Evolutionary conservation across 2,113 vertebrate genomes (phyloP).

Genomic region (Poecilia latipinna): DNA sequence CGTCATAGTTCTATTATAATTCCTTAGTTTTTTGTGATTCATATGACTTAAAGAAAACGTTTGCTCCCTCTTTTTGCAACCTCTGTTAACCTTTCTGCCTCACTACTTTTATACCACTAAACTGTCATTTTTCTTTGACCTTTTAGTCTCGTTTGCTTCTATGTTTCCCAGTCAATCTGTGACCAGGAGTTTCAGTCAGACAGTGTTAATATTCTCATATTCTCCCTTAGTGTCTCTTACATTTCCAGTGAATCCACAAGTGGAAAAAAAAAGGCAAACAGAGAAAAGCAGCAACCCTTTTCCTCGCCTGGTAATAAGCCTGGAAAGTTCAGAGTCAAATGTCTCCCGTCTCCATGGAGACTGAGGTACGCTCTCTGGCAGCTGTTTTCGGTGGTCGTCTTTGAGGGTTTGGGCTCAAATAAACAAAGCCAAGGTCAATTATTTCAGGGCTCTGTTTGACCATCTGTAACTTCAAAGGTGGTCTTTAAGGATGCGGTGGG

Average conservation of each 20-base stretch:
- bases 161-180: constrained; percentile 2
- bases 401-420: constrained; percentile 49
- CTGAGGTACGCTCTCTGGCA: constrained; percentile 51
- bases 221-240: constrained; percentile 14
- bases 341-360: constrained; percentile 66
- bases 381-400: constrained; percentile 35
- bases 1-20: neutral
- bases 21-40: neutral
- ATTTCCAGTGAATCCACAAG: constrained; percentile 33
- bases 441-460: constrained; percentile 33
- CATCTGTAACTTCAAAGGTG: constrained; percentile 50
- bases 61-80: constrained; percentile 36
- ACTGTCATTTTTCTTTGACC: constrained; percentile 29
- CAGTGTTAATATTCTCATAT: constrained; percentile 2
- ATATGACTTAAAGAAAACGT: constrained; percentile 3
- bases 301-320: constrained; percentile 66
- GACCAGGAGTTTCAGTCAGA: constrained; percentile 41
- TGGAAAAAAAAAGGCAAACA: constrained; percentile 49
- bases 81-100: constrained; percentile 55
- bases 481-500: constrained; percentile 30
- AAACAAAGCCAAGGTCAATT: constrained; percentile 67
- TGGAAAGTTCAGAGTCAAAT: constrained; percentile 67
- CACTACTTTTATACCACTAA: constrained; percentile 24
- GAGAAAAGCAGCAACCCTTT: constrained; percentile 48
- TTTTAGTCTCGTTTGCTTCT: constrained; percentile 19